These are phyloP conservation scores for Edolisoma coerulescens DNA, from an alignment of 2,113 vertebrate genomes.

Conservation along the genomic window DNA sequence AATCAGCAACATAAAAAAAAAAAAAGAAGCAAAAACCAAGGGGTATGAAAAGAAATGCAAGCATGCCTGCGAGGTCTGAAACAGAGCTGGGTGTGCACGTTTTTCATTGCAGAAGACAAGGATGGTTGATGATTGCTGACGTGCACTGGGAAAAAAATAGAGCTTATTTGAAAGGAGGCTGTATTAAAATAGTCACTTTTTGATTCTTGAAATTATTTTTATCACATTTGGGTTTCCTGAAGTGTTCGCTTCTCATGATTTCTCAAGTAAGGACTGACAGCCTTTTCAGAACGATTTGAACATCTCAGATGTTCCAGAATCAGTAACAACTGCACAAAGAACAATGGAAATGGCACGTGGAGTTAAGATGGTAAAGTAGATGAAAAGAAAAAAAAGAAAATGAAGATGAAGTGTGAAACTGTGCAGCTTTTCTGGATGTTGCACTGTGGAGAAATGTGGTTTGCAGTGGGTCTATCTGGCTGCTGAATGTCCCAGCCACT, in stretches of 20 bases:
- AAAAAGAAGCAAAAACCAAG: not conserved
- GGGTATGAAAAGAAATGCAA: not conserved
- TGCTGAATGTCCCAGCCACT: accelerated
- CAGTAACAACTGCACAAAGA: not conserved
- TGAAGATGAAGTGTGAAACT: not conserved
- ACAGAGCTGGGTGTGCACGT: not conserved
- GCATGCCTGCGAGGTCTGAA: not conserved
- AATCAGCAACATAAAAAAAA: not conserved
- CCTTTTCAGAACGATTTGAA: not conserved
- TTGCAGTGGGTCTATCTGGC: not conserved
- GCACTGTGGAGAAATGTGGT: not conserved
- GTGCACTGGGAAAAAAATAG: not conserved
- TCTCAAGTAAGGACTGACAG: not conserved
- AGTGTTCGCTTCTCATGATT: not conserved
- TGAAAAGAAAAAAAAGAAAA: not conserved
- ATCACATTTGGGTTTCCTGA: not conserved
- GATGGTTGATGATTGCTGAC: not conserved
- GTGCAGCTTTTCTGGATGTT: not conserved
- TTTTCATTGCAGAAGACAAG: not conserved
- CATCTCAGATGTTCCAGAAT: not conserved
- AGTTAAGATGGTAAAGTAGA: not conserved
- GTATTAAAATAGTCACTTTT: not conserved
- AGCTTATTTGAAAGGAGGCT: not conserved
- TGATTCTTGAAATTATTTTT: slow-evolving; percentile 18
- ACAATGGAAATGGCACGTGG: not conserved